Base-by-base conservation (phyloP, 2,797 vertebrate species). In the Natrix natrix region DNA sequence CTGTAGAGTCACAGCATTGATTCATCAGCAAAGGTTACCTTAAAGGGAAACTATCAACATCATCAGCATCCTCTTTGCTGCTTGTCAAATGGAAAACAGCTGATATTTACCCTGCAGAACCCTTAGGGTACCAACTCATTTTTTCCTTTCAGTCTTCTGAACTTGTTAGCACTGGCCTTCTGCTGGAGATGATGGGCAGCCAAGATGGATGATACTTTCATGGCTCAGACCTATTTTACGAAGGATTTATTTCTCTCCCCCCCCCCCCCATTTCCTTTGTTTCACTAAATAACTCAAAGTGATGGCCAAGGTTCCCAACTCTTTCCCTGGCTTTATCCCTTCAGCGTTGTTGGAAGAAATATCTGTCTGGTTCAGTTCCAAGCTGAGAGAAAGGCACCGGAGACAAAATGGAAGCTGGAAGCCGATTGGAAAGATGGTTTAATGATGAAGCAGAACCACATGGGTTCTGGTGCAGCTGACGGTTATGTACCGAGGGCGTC, bases 21-120 rank as follows among this genome's bases (percentile, higher is more conserved):
- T 97, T 96, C 96, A 96, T 97, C 97, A 97, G 95, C 95, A 96
- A 95, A 97, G 94, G 94, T 96, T 96, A 92, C 95, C 96, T 61
- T 91, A 91, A 93, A 95, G 86, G 57, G 92, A 96, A 96, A 93
- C 92, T 93, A 95, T 95, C 0, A 0, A 95, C 93, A 88, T 94
- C 94, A 95, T 95, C 0, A 0, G 94, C 94, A 83, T 94, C 94
- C 56, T 94, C 37, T 16, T 93, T 95, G 94, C 95, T 94, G 92
- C 92, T 14, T 89, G 90, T 91, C 94, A 91, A 57, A 95, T 90
- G 86, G 92, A 95, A 95, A 97, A 91, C 28, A 78, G 86, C 66
- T 60, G 86, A 55, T 91, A 56, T 83, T 90, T 90, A 90, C 90
- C 69, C 63, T 87, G 28, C 22, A 90, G 26, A 43, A 28, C 86